Base-by-base conservation (phyloP, 2,113 vertebrate genomes). In the Dunckerocampus dactyliophorus region DNA sequence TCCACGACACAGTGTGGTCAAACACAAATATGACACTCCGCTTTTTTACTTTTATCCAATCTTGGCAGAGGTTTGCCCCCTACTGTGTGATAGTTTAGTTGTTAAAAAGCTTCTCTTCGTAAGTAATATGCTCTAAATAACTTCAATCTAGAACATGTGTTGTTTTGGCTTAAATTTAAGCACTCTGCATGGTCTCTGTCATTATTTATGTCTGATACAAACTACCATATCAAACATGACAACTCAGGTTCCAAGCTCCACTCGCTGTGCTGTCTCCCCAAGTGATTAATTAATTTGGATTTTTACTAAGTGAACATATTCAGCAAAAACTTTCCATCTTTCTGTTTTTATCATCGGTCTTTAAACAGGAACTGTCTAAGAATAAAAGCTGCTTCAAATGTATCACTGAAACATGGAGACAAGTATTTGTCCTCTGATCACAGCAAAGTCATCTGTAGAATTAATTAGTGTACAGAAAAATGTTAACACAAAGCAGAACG, bases 261-360 rank as follows among this genome's bases (percentile, higher is more conserved):
- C 69, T 80, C 59, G 63, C 65, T 72, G 43, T 57, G 49, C 55
- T 28, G 43, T 61, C 81, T 87, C 80, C 85, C 76, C 75, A 46
- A 79, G 87, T 84, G 82, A 88, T 85, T 85, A 81, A 90, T 89
- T 82, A 81, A 84, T 77, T 80, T 81, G 75, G 75, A 85, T 86
- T 85, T 39, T 9, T 74, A 84, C 83, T 71, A 75, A 70, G 67
- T 69, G 72, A 87, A 81, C 76, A 81, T 73, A 80, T 81, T 57
- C n/a, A 22, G 58, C 64, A 47, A 53, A 77, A 71, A 50, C 62
- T 78, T 76, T 59, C 62, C 67, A 0, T 69, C 43, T 28, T 19
- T 69, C 49, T 53, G 15, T 58, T 67, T 63, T 59, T 61, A 50
- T 50, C 63, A 59, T 56, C 65, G 83, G 66, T 60, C 76, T 87